A percentile compares a stretch with the other conserved stretches of the same genome.
Evolutionary conservation across 2,888 invertebrate genomes (phyloP).

Genomic region (Empis stercorea): DNA sequence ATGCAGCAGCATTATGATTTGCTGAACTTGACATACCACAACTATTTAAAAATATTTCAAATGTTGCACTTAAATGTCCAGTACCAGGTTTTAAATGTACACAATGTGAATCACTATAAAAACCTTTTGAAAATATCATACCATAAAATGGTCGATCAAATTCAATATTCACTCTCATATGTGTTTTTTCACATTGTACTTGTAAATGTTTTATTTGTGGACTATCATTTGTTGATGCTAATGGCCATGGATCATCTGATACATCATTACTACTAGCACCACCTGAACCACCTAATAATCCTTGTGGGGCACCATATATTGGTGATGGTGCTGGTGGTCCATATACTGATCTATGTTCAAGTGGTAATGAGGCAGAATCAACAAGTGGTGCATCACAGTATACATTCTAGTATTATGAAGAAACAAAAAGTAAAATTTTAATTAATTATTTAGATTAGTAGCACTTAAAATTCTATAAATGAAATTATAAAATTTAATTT

Average conservation of each 20-base stretch:
- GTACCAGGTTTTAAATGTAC: constrained; percentile 85
- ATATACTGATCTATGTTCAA: constrained; percentile 67
- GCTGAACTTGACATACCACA: constrained; percentile 92
- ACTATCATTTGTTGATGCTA: constrained; percentile 70
- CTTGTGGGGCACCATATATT: constrained; percentile 34
- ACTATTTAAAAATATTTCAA: constrained; percentile 85
- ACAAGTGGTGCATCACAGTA: constrained; percentile 63
- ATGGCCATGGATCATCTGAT: constrained; percentile 77
- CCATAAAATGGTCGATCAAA: constrained; percentile 92
- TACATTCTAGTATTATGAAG: constrained; percentile 64
- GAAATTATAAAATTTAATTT: too few species aligned
- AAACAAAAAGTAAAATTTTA: too few species aligned
- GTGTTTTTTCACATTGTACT: constrained; percentile 91
- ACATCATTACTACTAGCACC: constrained; percentile 38
- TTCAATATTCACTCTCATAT: constrained; percentile 90
- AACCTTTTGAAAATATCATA: constrained; percentile 91
- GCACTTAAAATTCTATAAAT: too few species aligned
- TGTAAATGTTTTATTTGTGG: constrained; percentile 87
- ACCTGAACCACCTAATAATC: constrained; percentile 20
- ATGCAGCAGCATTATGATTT: constrained; percentile 70
- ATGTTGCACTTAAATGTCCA: constrained; percentile 81
- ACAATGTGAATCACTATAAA: constrained; percentile 82
- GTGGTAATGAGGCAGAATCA: constrained; percentile 66
- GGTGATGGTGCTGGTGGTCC: constrained; percentile 50
- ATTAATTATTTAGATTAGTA: too few species aligned